phyloP scores from a whole-genome alignment of 2,888 invertebrate genomes.

The Rotaria socialis region DNA sequence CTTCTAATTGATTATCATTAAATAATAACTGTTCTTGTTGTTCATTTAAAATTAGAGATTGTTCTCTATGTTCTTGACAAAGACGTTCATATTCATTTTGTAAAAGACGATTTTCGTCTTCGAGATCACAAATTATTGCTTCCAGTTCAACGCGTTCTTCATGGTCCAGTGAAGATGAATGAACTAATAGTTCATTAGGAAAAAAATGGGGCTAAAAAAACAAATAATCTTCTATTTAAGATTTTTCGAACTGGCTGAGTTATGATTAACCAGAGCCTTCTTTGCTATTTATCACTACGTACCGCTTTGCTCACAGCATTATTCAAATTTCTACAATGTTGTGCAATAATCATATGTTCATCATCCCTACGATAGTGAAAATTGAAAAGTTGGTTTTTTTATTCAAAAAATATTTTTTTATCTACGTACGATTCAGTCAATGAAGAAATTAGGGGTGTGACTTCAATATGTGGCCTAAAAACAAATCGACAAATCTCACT shows the following conservation, averaged over 20 bases:
- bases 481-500: neutral
- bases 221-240: neutral
- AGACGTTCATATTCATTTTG: constrained; percentile 41
- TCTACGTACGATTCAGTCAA: neutral
- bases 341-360: constrained; percentile 44
- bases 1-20: neutral
- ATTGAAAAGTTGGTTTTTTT: too few relatives aligned
- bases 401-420: too few relatives aligned
- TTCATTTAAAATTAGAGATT: neutral
- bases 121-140: constrained; percentile 47
- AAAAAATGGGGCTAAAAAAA: neutral
- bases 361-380: constrained; percentile 22
- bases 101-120: constrained; percentile 47
- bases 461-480: neutral
- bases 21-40: neutral
- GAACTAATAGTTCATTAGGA: neutral
- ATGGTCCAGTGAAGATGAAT: neutral
- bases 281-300: neutral
- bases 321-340: constrained; percentile 39
- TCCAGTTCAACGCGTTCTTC: constrained; percentile 41
- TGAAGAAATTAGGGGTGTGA: neutral
- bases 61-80: neutral
- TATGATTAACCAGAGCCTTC: too few relatives aligned
- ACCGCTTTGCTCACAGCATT: neutral
- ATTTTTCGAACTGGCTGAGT: too few relatives aligned